Base-by-base conservation (phyloP, 2,113 vertebrate genomes). In the Dicentrarchus labrax region DNA sequence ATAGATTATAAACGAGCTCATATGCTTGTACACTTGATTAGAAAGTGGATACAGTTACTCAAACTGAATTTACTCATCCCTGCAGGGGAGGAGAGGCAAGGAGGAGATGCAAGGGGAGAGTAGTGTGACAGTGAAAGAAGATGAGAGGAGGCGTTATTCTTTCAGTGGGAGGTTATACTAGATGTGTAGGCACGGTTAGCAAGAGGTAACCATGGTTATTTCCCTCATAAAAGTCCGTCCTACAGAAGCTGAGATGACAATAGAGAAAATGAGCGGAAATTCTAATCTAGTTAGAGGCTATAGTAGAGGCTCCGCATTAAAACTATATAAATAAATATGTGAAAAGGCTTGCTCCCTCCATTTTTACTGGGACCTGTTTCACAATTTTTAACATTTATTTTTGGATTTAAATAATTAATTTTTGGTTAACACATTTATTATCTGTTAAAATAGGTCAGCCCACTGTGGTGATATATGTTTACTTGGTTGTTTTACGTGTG, bases 201-300 rank as follows among this genome's bases (percentile, higher is more conserved):
- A 78, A 73, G 60, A 76, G 59, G 66, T 77, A 80, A 53, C 54
- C n/a, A n/a, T 60, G 30, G 65, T 79, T 80, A 57, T 90, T 82
- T 80, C 36, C n/a, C 19, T 54, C 9, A 53, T 24, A 24, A 71
- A 67, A 73, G 8, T 6, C n/a, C 56, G 43, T n/a, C 57, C 57
- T 65, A 51, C 41, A 51, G 51, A n/a, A 54, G n/a, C 22, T 41
- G 56, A 69, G 3, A 53, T 0, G 11, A 51, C 1, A 61, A 53
- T 19, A n/a, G 47, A 66, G 61, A 67, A 69, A 53, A 74, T 47
- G 17, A 60, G 68, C 16, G 65, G 24, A 71, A 56, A 50, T 67
- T 43, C 54, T 15, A 65, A 68, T 70, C 17, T 39, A 36, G 62
- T 51, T 65, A 19, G 47, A 36, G 45, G 71, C 62, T 65, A 4